Evolutionary conservation across 2,113 vertebrate genomes (phyloP).

Genomic region (Mesocricetus auratus): DNA sequence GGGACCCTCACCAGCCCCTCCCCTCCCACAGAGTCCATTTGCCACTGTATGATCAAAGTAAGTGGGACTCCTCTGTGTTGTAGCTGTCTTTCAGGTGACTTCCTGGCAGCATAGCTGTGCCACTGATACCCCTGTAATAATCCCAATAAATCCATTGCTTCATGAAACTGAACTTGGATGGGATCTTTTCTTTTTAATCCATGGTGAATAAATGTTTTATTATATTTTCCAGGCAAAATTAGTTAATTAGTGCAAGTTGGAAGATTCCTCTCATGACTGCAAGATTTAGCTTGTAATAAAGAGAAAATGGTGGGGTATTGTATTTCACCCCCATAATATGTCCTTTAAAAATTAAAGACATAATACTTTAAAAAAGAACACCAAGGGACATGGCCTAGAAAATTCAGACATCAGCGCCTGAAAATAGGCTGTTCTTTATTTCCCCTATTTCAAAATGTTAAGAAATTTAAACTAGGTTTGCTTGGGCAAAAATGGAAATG

Average conservation of each 20-base stretch:
- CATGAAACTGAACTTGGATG: not conserved
- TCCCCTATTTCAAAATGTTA: slow-evolving; percentile 1
- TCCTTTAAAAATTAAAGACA: slow-evolving; percentile 15
- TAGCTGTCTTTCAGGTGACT: not conserved
- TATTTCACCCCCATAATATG: not conserved
- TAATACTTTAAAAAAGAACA: not conserved
- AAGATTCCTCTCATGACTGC: not conserved
- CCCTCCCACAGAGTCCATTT: not conserved
- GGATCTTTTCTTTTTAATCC: not conserved
- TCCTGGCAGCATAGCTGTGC: not conserved
- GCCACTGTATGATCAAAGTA: not conserved
- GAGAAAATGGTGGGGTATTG: not conserved
- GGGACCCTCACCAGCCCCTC: not conserved
- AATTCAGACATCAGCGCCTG: not conserved
- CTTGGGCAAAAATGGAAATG: slow-evolving; percentile 12
- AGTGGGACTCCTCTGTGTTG: not conserved
- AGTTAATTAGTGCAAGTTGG: not conserved
- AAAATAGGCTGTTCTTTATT: slow-evolving; percentile 3
- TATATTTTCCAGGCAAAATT: not conserved
- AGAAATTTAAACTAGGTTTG: not conserved
- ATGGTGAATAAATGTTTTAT: not conserved
- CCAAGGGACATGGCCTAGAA: not conserved
- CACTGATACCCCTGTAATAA: not conserved
- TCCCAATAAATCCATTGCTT: not conserved
- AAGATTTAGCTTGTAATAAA: slow-evolving; percentile 3